Evolutionary conservation across 2,797 vertebrate species (phyloP).

Genomic region (Neosalanx taihuensis): DNA sequence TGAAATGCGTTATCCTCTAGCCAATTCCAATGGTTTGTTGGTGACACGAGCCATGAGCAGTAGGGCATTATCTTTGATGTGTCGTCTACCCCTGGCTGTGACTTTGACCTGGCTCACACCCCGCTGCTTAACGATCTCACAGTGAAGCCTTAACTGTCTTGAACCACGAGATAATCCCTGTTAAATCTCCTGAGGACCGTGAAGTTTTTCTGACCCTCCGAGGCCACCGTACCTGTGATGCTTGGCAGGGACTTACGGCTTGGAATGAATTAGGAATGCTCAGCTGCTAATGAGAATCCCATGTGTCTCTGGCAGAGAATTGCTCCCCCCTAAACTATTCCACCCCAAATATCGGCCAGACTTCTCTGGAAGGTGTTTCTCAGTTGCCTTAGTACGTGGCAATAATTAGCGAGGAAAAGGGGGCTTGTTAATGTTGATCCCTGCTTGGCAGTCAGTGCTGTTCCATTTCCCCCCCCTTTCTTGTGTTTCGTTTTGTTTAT

Average conservation of each 20-base stretch:
- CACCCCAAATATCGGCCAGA: background rate
- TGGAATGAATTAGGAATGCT: conserved; percentile 12
- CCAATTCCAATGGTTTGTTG: no score
- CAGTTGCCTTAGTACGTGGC: background rate
- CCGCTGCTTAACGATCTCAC: background rate
- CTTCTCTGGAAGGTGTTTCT: background rate
- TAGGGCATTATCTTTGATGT: background rate
- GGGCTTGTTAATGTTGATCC: conserved; percentile 4
- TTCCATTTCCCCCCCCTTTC: background rate
- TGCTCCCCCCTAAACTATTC: background rate
- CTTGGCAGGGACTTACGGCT: background rate
- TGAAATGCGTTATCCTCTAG: no score
- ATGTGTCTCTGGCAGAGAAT: conserved; percentile 1
- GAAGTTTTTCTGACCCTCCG: background rate
- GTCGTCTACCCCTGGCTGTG: background rate
- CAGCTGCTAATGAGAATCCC: conserved; percentile 14
- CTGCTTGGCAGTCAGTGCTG: conserved; percentile 9
- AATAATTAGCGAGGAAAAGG: conserved; percentile 12
- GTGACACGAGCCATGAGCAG: no score
- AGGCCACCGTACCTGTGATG: conserved; percentile 12
- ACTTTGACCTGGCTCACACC: background rate
- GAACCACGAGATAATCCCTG: conserved; percentile 7
- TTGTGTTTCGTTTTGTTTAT: conserved; percentile 2
- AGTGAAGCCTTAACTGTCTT: background rate
- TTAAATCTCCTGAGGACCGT: background rate